Percentiles rank a stretch among this genome's conserved stretches.
Evolutionary conservation across 2,888 invertebrate genomes (phyloP).

Genomic region (Stenotaenia linearis): DNA sequence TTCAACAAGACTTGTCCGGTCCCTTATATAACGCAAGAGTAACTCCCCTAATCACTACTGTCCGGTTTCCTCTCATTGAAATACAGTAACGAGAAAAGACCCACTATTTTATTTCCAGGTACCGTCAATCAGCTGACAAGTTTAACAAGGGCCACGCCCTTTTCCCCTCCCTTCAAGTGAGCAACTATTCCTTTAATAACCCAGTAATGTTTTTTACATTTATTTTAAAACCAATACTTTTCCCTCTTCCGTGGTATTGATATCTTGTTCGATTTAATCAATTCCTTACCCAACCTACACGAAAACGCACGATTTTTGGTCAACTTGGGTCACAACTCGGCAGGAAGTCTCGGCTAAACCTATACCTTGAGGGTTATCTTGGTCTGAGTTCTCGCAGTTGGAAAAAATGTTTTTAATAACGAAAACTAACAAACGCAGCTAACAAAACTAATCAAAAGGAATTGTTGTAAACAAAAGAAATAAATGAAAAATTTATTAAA

Average conservation of each 20-base stretch:
- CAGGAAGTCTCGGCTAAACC: not conserved
- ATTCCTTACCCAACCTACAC: not conserved
- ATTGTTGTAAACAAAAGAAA: not conserved
- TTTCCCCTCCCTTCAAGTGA: not conserved
- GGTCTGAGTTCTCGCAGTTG: not conserved
- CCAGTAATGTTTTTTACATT: not conserved
- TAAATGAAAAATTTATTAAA: not conserved
- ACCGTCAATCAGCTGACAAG: constrained; percentile 7
- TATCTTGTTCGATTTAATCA: not conserved
- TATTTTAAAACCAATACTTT: not conserved
- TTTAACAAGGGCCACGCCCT: constrained; percentile 8
- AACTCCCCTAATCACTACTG: not conserved
- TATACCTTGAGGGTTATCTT: not conserved
- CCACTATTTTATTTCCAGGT: not conserved
- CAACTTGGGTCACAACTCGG: constrained; percentile 4
- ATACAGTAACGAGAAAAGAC: not conserved
- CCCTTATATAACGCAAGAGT: not conserved
- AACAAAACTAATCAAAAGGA: not conserved
- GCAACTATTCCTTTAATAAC: not conserved
- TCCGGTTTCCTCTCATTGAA: not conserved
- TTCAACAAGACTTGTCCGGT: not conserved
- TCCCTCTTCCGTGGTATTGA: not conserved
- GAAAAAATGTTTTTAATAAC: not conserved
- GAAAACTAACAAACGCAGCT: not conserved
- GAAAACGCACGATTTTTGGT: not conserved